phyloP scores from a whole-genome alignment of 1,140 invertebrate genomes.

The Drosophila albomicans region DNA sequence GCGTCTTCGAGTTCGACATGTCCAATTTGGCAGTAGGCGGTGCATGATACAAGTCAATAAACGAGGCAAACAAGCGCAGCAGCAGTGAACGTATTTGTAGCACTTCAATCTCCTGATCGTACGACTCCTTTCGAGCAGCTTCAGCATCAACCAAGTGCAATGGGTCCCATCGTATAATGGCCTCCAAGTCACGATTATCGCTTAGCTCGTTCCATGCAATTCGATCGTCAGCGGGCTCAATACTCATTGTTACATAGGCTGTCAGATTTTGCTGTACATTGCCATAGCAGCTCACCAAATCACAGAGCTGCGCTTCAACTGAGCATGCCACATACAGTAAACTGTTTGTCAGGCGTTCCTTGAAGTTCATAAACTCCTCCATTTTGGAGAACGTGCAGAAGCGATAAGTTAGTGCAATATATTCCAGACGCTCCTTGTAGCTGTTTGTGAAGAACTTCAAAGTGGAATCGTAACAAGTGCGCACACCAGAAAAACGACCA shows the following conservation, averaged over 20 bases:
- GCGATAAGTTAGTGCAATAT: constrained; percentile 96
- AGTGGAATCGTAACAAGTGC: constrained; percentile 89
- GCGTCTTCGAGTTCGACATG: constrained; percentile 21
- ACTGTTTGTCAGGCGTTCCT: constrained; percentile 92
- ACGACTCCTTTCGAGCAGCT: constrained; percentile 75
- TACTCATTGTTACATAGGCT: constrained; percentile 82
- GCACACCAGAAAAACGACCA: constrained; percentile 89
- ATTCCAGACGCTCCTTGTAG: constrained; percentile 95
- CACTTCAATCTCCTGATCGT: constrained; percentile 80
- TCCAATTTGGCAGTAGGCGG: constrained; percentile 38
- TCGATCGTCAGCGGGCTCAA: constrained; percentile 85
- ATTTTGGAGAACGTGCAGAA: constrained; percentile 97
- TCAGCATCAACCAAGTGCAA: constrained; percentile 68
- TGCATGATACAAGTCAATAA: constrained; percentile 76
- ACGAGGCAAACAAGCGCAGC: constrained; percentile 73
- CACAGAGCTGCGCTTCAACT: constrained; percentile 92
- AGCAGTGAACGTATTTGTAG: constrained; percentile 73
- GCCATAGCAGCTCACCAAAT: constrained; percentile 87
- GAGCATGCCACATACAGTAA: constrained; percentile 91
- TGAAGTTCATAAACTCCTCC: constrained; percentile 94
- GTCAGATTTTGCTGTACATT: constrained; percentile 74
- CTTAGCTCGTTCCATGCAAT: constrained; percentile 86
- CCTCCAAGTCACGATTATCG: constrained; percentile 88
- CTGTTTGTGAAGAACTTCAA: constrained; percentile 94
- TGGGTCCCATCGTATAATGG: constrained; percentile 87